Evolutionary conservation across 92 coral and sea anemone genomes (phyloP).

Genomic region (Palythoa grandis): DNA sequence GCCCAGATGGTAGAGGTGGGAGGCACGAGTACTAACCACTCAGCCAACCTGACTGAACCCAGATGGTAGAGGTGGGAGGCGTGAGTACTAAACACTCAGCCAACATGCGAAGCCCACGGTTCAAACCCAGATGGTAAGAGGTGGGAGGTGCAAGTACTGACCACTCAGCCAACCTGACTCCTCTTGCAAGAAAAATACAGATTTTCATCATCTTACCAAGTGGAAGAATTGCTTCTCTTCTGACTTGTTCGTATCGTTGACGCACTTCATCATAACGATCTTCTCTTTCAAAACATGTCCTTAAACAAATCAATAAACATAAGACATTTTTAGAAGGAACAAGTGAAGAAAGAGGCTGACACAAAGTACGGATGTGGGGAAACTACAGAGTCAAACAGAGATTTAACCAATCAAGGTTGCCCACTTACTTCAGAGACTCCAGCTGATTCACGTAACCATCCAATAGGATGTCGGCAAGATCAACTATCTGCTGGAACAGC

Average conservation of each 20-base stretch:
- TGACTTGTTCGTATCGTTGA: slow-evolving; percentile 88
- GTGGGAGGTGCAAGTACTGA: no score
- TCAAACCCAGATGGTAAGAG: no score
- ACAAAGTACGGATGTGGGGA: background rate
- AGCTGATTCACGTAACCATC: slow-evolving; percentile 88
- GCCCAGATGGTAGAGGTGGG: no score
- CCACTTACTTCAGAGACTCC: slow-evolving; percentile 74
- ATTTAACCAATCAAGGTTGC: background rate
- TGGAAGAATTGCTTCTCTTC: slow-evolving; percentile 74
- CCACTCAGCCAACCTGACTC: no score
- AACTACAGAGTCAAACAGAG: background rate
- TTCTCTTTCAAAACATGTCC: slow-evolving; percentile 66
- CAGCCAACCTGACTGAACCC: no score
- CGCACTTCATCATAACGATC: slow-evolving; percentile 79
- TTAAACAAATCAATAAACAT: slow-evolving; percentile 14
- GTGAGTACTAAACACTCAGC: no score
- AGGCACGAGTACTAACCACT: no score
- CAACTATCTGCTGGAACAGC: slow-evolving; percentile 83
- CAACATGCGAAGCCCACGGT: no score
- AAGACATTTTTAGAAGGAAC: no score
- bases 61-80: no score
- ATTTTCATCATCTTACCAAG: slow-evolving; percentile 60
- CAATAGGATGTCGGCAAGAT: slow-evolving; percentile 80
- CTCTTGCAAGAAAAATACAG: no score
- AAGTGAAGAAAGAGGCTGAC: background rate